Percentiles rank a stretch among this genome's conserved stretches.
These are phyloP conservation scores for Pollenia labialis DNA, from an alignment of 2,888 invertebrate genomes.

Conservation along the genomic window DNA sequence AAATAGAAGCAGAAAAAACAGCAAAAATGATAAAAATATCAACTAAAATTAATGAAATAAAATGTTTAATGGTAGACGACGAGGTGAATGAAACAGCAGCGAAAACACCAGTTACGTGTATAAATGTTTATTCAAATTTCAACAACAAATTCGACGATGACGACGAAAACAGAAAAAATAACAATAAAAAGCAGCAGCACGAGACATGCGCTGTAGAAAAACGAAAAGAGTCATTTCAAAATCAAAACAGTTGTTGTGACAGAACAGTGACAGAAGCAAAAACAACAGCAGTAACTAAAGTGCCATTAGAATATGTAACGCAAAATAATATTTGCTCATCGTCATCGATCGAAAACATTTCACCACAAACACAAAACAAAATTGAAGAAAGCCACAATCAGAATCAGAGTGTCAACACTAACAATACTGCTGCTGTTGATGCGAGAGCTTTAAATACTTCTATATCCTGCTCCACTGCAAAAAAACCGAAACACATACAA, in stretches of 20 bases:
- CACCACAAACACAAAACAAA: conserved; percentile 74
- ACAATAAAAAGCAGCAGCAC: conserved; percentile 52
- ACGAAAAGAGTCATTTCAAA: conserved; percentile 57
- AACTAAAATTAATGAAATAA: conserved; percentile 38
- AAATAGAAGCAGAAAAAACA: not conserved
- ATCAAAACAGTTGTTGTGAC: conserved; percentile 45
- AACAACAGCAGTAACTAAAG: conserved; percentile 31
- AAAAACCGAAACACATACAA: conserved; percentile 45
- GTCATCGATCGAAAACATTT: conserved; percentile 76
- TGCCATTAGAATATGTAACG: conserved; percentile 32
- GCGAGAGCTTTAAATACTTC: conserved; percentile 52
- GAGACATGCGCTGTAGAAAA: conserved; percentile 69
- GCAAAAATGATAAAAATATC: conserved; percentile 28
- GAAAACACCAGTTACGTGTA: conserved; percentile 71
- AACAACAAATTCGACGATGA: conserved; percentile 19
- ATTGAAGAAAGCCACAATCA: conserved; percentile 36
- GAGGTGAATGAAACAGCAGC: conserved; percentile 63
- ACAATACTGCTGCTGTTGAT: conserved; percentile 48
- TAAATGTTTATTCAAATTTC: conserved; percentile 55
- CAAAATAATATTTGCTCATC: conserved; percentile 21
- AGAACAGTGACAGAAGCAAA: conserved; percentile 38
- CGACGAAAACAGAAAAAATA: conserved; percentile 48
- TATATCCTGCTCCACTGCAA: conserved; percentile 19
- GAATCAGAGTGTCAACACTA: conserved; percentile 30
- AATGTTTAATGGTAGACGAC: conserved; percentile 46